A percentile compares a stretch with the other conserved stretches of the same genome.
phyloP scores from a whole-genome alignment of 2,888 invertebrate genomes.

The Zelleria hepariella region DNA sequence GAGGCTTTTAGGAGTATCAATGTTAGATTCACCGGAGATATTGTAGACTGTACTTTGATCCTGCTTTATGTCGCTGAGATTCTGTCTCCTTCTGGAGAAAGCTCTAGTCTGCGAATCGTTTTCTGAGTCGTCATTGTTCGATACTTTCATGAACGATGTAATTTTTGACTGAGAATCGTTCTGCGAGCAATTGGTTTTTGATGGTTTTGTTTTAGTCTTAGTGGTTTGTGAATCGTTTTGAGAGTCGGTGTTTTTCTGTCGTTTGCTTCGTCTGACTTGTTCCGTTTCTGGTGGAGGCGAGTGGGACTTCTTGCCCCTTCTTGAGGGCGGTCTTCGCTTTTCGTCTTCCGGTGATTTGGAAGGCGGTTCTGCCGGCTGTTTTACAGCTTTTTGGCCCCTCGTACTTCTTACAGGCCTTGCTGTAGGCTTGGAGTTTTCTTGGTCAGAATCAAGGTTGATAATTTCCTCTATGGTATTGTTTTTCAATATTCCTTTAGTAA shows the following conservation, averaged over 20 bases:
- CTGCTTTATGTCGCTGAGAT: slow-evolving; percentile 6
- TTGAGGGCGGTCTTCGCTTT: not conserved
- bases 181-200: not conserved
- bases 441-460: slow-evolving; percentile 1
- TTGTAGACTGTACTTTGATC: slow-evolving; percentile 47
- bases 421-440: not conserved
- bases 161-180: not conserved
- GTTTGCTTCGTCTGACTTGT: slow-evolving; percentile 39
- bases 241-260: slow-evolving; percentile 23
- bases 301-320: not conserved
- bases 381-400: not conserved
- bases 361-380: not conserved
- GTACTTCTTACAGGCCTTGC: not conserved
- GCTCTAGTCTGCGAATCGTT: not conserved
- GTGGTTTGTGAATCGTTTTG: not conserved
- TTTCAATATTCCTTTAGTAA: not conserved
- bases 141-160: not conserved
- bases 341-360: slow-evolving; percentile 5
- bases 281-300: not conserved
- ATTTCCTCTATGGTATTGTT: not conserved
- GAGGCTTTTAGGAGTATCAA: slow-evolving; percentile 29
- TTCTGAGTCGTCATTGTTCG: not conserved
- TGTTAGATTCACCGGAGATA: slow-evolving; percentile 34
- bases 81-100: not conserved
- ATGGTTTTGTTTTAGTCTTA: not conserved